Percentiles rank a stretch among this genome's conserved stretches.
Evolutionary conservation across 1,140 invertebrate species (phyloP).

Genomic region (Drosophila lacteicornis): DNA sequence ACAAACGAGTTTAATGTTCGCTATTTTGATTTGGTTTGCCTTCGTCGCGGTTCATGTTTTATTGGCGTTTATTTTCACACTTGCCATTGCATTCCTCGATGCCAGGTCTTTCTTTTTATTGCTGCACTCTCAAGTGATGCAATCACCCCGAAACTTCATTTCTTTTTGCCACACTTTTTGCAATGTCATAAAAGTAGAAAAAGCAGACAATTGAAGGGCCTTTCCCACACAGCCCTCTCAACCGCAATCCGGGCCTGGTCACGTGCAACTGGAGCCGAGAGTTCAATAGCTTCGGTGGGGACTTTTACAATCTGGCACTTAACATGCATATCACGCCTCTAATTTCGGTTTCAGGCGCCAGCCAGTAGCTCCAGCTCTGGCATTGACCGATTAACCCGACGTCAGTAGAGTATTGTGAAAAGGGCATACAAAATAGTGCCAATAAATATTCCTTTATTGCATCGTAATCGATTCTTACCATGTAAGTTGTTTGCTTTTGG

Average conservation of each 20-base stretch:
- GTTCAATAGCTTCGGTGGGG: slow-evolving; percentile 59
- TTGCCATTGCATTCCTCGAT: slow-evolving; percentile 33
- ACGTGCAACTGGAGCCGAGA: slow-evolving; percentile 39
- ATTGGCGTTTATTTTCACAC: slow-evolving; percentile 53
- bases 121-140: slow-evolving; percentile 31
- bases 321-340: slow-evolving; percentile 47
- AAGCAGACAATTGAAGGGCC: slow-evolving; percentile 12
- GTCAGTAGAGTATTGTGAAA: slow-evolving; percentile 35
- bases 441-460: slow-evolving; percentile 10
- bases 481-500: too few relatives aligned
- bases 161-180: slow-evolving; percentile 18
- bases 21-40: slow-evolving; percentile 23
- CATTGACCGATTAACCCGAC: slow-evolving; percentile 67
- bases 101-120: slow-evolving; percentile 8
- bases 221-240: slow-evolving; percentile 13
- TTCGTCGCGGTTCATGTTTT: slow-evolving; percentile 27
- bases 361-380: slow-evolving; percentile 2
- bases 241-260: slow-evolving; percentile 34
- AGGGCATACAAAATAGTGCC: neutral
- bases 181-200: slow-evolving; percentile 35
- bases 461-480: slow-evolving; percentile 2
- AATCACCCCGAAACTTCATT: slow-evolving; percentile 17
- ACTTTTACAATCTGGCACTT: slow-evolving; percentile 35
- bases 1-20: slow-evolving; percentile 44
- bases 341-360: slow-evolving; percentile 11